phyloP scores from a whole-genome alignment of 2,113 vertebrate genomes.

The Parus major region DNA sequence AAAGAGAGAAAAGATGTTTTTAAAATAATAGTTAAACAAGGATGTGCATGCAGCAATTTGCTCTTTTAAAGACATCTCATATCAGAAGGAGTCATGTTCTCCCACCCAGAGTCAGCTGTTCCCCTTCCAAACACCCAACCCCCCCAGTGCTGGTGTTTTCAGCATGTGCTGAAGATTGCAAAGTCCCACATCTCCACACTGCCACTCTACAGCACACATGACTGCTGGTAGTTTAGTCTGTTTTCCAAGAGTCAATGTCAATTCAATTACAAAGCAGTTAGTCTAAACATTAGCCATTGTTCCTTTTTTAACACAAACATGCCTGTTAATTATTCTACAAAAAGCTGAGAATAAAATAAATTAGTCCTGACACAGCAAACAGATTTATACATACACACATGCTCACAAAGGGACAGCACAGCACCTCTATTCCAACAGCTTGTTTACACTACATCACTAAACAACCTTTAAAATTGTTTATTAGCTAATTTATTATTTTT shows the following conservation, averaged over 20 bases:
- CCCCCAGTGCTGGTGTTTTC: not conserved
- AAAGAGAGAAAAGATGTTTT: not conserved
- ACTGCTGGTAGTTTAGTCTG: not conserved
- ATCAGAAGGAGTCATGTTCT: not conserved
- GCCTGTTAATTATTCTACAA: not conserved
- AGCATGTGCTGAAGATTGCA: not conserved
- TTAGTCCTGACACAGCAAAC: not conserved
- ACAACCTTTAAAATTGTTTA: not conserved
- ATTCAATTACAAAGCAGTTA: not conserved
- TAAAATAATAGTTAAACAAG: not conserved
- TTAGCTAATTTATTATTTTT: not conserved
- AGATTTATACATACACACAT: not conserved
- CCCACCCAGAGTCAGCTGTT: not conserved
- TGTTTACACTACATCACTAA: not conserved
- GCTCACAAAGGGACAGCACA: not conserved
- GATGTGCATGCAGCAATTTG: not conserved
- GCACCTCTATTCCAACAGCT: not conserved
- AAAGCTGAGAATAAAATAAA: not conserved
- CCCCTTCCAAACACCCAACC: not conserved
- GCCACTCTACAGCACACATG: not conserved
- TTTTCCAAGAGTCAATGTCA: not conserved
- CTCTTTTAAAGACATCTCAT: not conserved
- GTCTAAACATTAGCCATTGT: conserved; percentile 14
- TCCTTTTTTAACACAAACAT: not conserved
- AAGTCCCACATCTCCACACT: not conserved